Evolutionary conservation across 2,888 invertebrate genomes (phyloP).

Genomic region (Scaptomyza reducta): DNA sequence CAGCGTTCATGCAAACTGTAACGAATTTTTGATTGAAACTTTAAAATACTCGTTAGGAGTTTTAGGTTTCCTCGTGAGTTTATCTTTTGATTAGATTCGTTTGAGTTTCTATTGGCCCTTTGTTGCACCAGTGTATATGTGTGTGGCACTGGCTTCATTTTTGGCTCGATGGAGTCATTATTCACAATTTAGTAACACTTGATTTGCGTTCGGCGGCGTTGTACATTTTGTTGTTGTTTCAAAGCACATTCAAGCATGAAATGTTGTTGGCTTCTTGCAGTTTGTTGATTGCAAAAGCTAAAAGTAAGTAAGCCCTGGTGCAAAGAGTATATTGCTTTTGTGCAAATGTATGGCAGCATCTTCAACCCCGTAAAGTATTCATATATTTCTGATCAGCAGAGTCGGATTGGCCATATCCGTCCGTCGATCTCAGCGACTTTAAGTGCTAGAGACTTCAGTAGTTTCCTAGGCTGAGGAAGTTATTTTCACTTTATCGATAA

Average conservation of each 20-base stretch:
- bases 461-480: no score
- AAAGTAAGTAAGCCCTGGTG: no score
- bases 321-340: no score
- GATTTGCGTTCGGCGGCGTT: constrained; percentile 74
- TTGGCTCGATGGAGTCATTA: constrained; percentile 69
- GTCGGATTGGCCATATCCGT: no score
- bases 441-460: no score
- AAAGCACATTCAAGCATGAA: constrained; percentile 1
- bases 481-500: no score
- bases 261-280: constrained; percentile 10
- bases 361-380: no score
- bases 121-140: constrained; percentile 42
- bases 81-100: constrained; percentile 80
- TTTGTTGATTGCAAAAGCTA: constrained; percentile 27
- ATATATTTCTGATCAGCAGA: no score
- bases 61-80: constrained; percentile 73
- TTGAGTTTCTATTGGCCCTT: constrained; percentile 71
- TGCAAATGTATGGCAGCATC: no score
- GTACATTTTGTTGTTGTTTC: constrained; percentile 17
- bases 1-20: constrained; percentile 67
- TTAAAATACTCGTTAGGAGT: constrained; percentile 77
- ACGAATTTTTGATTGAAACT: constrained; percentile 80
- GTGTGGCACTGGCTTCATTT: constrained; percentile 13
- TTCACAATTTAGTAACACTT: constrained; percentile 80
- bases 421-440: no score